Conservation (phyloP, 2,113 vertebrate species). For the Diadophis punctatus region DNA sequence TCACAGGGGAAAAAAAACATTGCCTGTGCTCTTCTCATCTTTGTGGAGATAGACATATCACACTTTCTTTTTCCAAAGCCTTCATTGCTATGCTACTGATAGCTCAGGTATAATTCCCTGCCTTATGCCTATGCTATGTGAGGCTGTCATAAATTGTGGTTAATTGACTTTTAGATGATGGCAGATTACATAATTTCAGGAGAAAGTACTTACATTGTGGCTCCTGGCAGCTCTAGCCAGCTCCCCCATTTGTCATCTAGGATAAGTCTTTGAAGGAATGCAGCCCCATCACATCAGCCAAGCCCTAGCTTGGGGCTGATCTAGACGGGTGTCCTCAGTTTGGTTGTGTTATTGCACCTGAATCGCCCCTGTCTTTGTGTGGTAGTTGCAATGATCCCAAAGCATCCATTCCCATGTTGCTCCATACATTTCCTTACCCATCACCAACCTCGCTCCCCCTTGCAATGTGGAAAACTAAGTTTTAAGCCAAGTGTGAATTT, state of each 20-base stretch:
- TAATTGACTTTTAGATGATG: background rate
- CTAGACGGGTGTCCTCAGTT: background rate
- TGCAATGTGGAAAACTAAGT: conserved; percentile 42
- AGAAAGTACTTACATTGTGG: background rate
- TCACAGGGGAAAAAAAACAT: background rate
- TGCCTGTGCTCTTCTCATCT: background rate
- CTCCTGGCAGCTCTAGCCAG: background rate
- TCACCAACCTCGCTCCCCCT: background rate
- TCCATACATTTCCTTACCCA: background rate
- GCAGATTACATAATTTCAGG: background rate
- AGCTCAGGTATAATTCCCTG: background rate
- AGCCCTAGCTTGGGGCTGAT: background rate
- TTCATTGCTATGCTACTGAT: background rate
- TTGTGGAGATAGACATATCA: background rate
- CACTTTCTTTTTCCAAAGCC: background rate
- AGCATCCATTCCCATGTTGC: background rate
- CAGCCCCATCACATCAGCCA: background rate
- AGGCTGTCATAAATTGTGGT: background rate
- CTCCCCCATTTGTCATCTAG: background rate
- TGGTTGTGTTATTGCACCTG: accelerated
- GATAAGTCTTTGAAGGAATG: background rate
- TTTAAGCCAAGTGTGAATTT: conserved; percentile 55
- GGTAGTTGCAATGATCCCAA: too few relatives aligned
- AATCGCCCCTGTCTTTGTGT: accelerated
- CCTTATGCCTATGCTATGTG: background rate